Evolutionary conservation across 2,797 vertebrate species (phyloP), one percentile per base, ranked within the genome.

Genomic region (Salarias fasciatus): DNA sequence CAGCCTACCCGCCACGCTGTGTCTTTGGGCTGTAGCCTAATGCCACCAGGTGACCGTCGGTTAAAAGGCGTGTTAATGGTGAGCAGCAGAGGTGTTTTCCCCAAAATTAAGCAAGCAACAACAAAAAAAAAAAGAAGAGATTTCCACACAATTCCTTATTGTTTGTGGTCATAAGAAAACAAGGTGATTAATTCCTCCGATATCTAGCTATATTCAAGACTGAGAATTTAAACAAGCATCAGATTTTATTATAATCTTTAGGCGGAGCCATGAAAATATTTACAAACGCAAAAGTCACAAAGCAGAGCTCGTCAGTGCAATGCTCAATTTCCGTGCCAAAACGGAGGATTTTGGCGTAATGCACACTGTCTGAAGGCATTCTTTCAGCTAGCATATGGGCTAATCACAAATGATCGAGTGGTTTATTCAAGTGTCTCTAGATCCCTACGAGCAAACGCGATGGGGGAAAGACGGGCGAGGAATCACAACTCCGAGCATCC

Each of bases 21-120:
- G 72, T 92, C 89, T 90, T 90, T 91, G 89, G 88, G 80, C 83
- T 77, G 75, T 75, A 88, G 84, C 85, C 81, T 87, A 84, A 84
- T 77, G 82, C 86, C 86, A 83, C 75, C 69, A 61, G 72, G 65
- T 84, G 76, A 86, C 59, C 63, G 50, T 53, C 60, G 69, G 67
- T 79, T 71, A 49, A 71, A 82, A 88, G 75, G 75, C 76, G 64
- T 75, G 75, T 72, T 75, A 13, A 84, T 69, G 71, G 63, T 61
- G 67, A 78, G 77, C 81, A 84, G 79, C 72, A 85, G 53, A 73
- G 67, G 52, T 68, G 33, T 77, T 55, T 33, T 41, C 63, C 24
- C 2, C 2, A 12, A 72, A 64, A 57, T 63, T 24, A 77, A 31
- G 28, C 49, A 75, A 77, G 72, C 74, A 40, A 15, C 56, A 60